Percentiles rank a stretch among this genome's conserved stretches.
phyloP scores from a whole-genome alignment of 2,797 vertebrate species.

The Jordanella pulchra region DNA sequence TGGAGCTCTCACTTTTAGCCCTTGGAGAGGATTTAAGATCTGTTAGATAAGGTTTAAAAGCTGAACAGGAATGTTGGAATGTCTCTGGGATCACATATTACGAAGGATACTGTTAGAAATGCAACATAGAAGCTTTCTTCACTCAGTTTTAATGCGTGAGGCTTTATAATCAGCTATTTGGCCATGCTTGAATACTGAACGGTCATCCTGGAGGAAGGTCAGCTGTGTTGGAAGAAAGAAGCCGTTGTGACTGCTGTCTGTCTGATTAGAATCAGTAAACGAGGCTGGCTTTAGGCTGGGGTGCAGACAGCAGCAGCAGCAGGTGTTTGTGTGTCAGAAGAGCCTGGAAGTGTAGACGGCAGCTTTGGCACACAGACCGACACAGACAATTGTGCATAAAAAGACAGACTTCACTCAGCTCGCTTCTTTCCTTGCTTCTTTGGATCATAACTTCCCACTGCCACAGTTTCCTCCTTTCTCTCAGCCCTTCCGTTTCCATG shows the following conservation, averaged over 20 bases:
- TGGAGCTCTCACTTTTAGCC: background rate
- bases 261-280: slow-evolving; percentile 40
- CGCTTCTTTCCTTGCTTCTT: slow-evolving; percentile 50
- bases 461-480: slow-evolving; percentile 75
- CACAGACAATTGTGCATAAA: slow-evolving; percentile 49
- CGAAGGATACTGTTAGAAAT: background rate
- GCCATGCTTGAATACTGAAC: background rate
- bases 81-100: background rate
- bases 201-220: slow-evolving; percentile 45
- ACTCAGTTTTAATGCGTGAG: background rate
- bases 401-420: slow-evolving; percentile 37
- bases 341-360: slow-evolving; percentile 42
- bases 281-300: slow-evolving; percentile 30
- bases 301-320: slow-evolving; percentile 13
- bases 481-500: slow-evolving; percentile 69
- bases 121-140: background rate
- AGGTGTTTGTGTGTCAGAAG: slow-evolving; percentile 12
- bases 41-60: slow-evolving; percentile 6
- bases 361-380: slow-evolving; percentile 34
- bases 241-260: slow-evolving; percentile 48
- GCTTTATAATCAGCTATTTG: slow-evolving; percentile 12
- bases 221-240: slow-evolving; percentile 56
- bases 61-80: slow-evolving; percentile 21
- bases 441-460: slow-evolving; percentile 66
- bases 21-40: slow-evolving; percentile 3